Evolutionary conservation across 2,113 vertebrate genomes (phyloP).

Genomic region (Etia nguti): DNA sequence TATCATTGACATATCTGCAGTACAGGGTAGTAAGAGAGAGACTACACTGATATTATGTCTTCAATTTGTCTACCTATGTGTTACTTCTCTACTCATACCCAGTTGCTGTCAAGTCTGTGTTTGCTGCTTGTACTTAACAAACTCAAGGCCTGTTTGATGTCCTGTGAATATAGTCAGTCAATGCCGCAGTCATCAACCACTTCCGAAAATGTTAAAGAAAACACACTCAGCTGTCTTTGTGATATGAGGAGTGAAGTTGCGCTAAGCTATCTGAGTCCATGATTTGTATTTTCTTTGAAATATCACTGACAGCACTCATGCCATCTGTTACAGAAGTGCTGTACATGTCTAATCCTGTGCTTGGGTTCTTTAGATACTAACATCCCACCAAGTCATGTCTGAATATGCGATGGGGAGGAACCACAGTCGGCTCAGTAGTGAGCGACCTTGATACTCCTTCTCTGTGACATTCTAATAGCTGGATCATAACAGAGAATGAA

Average conservation of each 20-base stretch:
- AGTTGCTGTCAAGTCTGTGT: background rate
- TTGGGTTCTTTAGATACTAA: background rate
- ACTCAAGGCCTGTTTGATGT: background rate
- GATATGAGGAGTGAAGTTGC: background rate
- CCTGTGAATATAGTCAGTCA: slow-evolving; percentile 31
- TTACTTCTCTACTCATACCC: background rate
- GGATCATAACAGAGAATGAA: background rate
- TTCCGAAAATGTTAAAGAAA: background rate
- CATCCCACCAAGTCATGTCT: background rate
- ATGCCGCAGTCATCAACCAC: background rate
- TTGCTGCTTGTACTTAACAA: background rate
- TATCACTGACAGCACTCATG: slow-evolving; percentile 14
- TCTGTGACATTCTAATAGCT: background rate
- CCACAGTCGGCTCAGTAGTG: background rate
- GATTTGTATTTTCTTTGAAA: slow-evolving; percentile 34
- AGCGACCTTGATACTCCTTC: background rate
- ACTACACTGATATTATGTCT: background rate
- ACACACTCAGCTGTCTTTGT: slow-evolving; percentile 2
- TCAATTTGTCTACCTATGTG: background rate
- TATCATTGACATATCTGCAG: background rate
- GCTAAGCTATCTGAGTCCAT: background rate
- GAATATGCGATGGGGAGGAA: background rate
- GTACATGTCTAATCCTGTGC: background rate
- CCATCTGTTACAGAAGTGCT: slow-evolving; percentile 11
- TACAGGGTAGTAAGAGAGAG: background rate